These are phyloP conservation scores for Pterophyllum scalare DNA, from an alignment of 2,113 vertebrate species.

Conservation along the genomic window DNA sequence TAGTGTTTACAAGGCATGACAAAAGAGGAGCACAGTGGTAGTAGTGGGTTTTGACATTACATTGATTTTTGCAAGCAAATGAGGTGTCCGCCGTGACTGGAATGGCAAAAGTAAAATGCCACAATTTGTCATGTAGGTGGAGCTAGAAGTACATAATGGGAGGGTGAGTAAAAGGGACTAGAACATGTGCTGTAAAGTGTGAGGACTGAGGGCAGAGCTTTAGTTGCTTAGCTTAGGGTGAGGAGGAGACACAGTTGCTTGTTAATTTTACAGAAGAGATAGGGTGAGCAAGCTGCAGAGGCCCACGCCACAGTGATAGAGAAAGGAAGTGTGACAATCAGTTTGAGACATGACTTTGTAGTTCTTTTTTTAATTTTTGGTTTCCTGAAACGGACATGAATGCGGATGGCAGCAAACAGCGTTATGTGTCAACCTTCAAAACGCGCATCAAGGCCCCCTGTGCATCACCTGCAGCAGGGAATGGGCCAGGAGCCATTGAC, in stretches of 20 bases:
- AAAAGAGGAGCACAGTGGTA: constrained; percentile 7
- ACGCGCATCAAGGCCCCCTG: constrained; percentile 61
- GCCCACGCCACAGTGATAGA: background rate
- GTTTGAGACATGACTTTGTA: constrained; percentile 69
- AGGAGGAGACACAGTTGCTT: background rate
- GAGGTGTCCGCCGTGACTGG: background rate
- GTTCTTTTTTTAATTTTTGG: constrained; percentile 10
- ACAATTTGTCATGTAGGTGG: constrained; percentile 57
- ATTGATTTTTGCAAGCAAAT: constrained; percentile 33
- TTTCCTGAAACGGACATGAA: constrained; percentile 56
- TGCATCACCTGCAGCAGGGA: constrained; percentile 5
- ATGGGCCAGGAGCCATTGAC: background rate
- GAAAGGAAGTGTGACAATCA: constrained; percentile 70
- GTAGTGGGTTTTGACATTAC: background rate
- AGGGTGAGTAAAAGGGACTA: constrained; percentile 32
- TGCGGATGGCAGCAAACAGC: constrained; percentile 47
- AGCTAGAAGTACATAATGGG: constrained; percentile 44
- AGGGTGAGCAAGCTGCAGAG: background rate
- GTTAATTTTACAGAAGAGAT: constrained; percentile 1
- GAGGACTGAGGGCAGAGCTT: constrained; percentile 28
- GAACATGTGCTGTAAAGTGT: constrained; percentile 37
- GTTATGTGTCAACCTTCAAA: constrained; percentile 79
- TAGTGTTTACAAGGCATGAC: background rate
- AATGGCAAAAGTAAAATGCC: constrained; percentile 19
- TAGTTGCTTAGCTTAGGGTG: background rate